Evolutionary conservation across 2,113 vertebrate species (phyloP).

Genomic region (Xenopus tropicalis): DNA sequence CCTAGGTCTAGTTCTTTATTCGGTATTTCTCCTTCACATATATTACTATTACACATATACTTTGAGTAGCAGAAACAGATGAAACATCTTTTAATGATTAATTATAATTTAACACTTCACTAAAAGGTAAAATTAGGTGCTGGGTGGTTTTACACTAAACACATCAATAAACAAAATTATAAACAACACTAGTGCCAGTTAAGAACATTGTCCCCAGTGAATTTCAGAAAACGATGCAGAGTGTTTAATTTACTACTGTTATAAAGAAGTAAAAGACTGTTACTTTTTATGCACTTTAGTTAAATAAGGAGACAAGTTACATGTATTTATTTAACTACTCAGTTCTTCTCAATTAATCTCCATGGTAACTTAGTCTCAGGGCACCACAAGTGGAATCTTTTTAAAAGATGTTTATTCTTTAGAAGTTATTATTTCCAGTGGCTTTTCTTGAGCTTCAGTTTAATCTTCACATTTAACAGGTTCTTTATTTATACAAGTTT

Average conservation of each 20-base stretch:
- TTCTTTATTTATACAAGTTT: conserved; percentile 34
- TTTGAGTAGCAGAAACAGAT: too few species aligned
- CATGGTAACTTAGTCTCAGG: conserved; percentile 40
- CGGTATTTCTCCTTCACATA: too few species aligned
- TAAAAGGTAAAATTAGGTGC: too few species aligned
- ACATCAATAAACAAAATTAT: too few species aligned
- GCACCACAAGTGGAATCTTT: conserved; percentile 36
- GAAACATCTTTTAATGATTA: too few species aligned
- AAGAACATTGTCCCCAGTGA: too few species aligned
- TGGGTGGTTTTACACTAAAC: too few species aligned
- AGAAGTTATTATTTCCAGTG: conserved; percentile 46
- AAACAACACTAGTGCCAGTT: too few species aligned
- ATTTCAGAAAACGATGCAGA: too few species aligned
- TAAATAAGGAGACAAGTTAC: conserved; percentile 26
- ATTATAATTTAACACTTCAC: too few species aligned
- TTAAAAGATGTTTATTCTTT: conserved; percentile 40
- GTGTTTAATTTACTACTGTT: neutral
- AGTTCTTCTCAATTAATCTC: conserved; percentile 43
- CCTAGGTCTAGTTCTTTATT: too few species aligned
- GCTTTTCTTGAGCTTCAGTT: conserved; percentile 33
- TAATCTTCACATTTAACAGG: conserved; percentile 38
- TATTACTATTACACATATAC: too few species aligned
- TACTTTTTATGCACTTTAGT: conserved; percentile 19
- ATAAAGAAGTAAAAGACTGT: conserved; percentile 12
- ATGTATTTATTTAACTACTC: conserved; percentile 44